Percentiles rank a stretch among this genome's conserved stretches.
These are phyloP conservation scores for Vimba vimba DNA, from an alignment of 2,113 vertebrate genomes.

Conservation along the genomic window DNA sequence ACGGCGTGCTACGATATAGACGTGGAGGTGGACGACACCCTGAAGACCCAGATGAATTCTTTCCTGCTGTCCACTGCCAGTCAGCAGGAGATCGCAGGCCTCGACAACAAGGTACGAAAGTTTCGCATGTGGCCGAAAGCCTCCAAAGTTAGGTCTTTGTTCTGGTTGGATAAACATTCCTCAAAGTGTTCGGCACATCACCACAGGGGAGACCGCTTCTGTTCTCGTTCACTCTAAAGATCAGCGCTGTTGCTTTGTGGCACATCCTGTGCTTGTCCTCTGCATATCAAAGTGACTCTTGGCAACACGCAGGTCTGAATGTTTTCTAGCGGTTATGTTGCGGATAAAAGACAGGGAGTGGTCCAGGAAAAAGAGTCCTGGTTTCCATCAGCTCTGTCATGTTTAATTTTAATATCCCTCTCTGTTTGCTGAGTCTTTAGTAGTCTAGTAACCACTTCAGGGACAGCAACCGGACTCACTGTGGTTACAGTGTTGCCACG, in stretches of 20 bases:
- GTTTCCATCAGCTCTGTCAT: background rate
- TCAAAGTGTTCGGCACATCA: background rate
- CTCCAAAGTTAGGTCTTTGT: background rate
- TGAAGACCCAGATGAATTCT: slow-evolving; percentile 99
- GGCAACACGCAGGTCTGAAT: background rate
- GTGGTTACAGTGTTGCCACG: background rate
- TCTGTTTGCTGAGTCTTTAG: background rate
- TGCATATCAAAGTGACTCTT: slow-evolving; percentile 39
- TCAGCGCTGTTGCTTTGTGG: slow-evolving; percentile 26
- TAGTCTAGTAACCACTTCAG: background rate
- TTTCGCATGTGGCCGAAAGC: background rate
- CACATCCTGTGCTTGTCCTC: slow-evolving; percentile 46
- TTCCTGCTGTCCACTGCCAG: slow-evolving; percentile 97
- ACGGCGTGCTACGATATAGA: slow-evolving; percentile 99
- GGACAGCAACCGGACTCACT: background rate
- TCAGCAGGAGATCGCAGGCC: slow-evolving; percentile 96
- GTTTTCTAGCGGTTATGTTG: background rate
- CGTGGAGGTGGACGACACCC: slow-evolving; percentile 96
- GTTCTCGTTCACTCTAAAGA: slow-evolving; percentile 39
- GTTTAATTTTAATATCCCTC: background rate
- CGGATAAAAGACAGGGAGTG: background rate
- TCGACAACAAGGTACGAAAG: slow-evolving; percentile 92
- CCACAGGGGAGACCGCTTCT: background rate
- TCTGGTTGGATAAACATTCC: slow-evolving; percentile 7
- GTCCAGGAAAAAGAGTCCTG: background rate